Conservation (phyloP, 2,113 vertebrate genomes). For the Chlamydotis undulata region DNA sequence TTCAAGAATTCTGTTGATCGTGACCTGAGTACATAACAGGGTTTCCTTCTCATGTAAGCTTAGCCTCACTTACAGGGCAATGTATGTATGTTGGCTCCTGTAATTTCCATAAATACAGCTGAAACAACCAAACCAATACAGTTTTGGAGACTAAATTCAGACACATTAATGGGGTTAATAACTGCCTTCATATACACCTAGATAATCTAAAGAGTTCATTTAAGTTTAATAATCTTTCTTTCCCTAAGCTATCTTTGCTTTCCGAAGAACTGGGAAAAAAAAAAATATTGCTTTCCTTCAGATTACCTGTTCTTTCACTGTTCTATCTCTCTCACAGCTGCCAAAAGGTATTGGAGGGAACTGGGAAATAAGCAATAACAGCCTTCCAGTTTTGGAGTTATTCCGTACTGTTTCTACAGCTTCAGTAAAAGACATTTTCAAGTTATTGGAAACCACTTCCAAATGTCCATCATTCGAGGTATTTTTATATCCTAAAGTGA, state of each 20-base stretch:
- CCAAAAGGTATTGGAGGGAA: background rate
- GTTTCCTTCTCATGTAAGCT: background rate
- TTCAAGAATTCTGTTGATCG: background rate
- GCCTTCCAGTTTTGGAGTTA: background rate
- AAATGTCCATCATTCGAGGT: background rate
- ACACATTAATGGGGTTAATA: background rate
- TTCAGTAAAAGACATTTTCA: slow-evolving; percentile 1
- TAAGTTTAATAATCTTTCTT: background rate
- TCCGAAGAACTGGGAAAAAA: background rate
- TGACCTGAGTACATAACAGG: background rate
- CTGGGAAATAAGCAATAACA: background rate
- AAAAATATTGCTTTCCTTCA: background rate
- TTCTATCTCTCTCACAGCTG: background rate
- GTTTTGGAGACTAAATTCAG: background rate
- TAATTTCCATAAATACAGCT: background rate
- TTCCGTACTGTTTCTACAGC: background rate
- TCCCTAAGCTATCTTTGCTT: background rate
- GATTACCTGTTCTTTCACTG: background rate
- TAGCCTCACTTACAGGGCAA: background rate
- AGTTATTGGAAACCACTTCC: background rate
- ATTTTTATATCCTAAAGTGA: slow-evolving; percentile 10
- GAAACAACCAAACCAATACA: background rate
- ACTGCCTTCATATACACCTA: background rate
- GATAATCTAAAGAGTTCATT: background rate
- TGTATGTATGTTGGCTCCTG: background rate